A percentile compares a stretch with the other conserved stretches of the same genome.
phyloP scores from a whole-genome alignment of 2,888 invertebrate species.

The Dione juno region DNA sequence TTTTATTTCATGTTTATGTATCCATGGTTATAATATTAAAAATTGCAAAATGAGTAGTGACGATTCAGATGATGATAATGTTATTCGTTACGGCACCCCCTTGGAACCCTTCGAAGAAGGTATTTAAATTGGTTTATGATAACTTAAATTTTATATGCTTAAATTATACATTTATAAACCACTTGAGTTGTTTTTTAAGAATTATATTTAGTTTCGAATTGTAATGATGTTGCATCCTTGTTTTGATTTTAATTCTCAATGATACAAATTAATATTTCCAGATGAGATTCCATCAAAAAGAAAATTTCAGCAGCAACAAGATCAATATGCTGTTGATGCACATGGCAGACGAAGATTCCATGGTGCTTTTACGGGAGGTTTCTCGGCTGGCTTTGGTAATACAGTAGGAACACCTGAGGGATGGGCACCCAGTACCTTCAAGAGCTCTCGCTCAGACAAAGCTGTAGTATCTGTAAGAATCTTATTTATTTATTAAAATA shows the following conservation, averaged over 20 bases:
- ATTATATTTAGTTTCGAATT: not conserved
- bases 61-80: conserved; percentile 85
- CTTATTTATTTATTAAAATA: not conserved
- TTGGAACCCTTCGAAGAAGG: conserved; percentile 93
- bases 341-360: conserved; percentile 96
- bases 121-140: conserved; percentile 57
- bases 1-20: not conserved
- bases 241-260: not conserved
- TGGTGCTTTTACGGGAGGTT: conserved; percentile 99
- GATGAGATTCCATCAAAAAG: conserved; percentile 92
- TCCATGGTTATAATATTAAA: not conserved
- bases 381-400: conserved; percentile 98
- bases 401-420: conserved; percentile 98
- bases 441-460: conserved; percentile 91
- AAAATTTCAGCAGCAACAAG: conserved; percentile 87
- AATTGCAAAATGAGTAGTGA: conserved; percentile 61
- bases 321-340: conserved; percentile 95
- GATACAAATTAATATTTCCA: conserved; percentile 56
- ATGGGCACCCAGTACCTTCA: conserved; percentile 95
- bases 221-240: not conserved
- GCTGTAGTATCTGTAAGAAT: conserved; percentile 62
- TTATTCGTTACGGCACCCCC: conserved; percentile 90
- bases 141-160: not conserved
- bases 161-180: not conserved
- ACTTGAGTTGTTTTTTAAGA: not conserved